A percentile compares a stretch with the other conserved stretches of the same genome.
Conservation (phyloP, 2,797 vertebrate genomes). For the Holocentrus rufus region DNA sequence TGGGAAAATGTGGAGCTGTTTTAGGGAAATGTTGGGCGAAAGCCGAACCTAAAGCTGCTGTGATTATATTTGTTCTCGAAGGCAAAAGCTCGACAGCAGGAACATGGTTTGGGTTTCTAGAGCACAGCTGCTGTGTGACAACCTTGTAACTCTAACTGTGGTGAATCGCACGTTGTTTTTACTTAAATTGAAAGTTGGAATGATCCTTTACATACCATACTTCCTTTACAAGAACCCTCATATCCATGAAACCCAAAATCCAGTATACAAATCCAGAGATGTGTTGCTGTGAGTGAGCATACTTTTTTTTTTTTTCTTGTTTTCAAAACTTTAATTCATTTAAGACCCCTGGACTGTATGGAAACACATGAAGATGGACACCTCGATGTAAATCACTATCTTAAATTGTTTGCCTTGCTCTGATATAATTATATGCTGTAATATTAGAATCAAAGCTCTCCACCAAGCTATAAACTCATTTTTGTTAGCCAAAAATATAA, state of each 20-base stretch:
- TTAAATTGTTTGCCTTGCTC: too few species aligned
- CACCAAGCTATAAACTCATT: slow-evolving; percentile 10
- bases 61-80: background rate
- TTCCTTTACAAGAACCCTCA: too few species aligned
- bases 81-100: background rate
- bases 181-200: too few species aligned
- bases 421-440: background rate
- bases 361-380: slow-evolving; percentile 4
- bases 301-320: background rate
- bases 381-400: too few species aligned
- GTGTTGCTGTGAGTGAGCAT: background rate
- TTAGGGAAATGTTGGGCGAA: background rate
- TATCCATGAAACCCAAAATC: background rate
- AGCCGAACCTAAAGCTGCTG: background rate
- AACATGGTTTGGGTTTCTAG: background rate
- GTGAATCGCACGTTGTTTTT: too few species aligned
- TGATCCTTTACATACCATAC: too few species aligned
- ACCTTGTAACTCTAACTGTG: too few species aligned
- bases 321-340: background rate
- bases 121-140: too few species aligned
- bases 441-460: background rate
- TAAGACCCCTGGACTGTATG: background rate
- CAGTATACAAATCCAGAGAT: background rate
- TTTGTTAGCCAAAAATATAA: slow-evolving; percentile 55
- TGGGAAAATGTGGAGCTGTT: background rate